Evolutionary conservation across 2,113 vertebrate genomes (phyloP), one percentile per base, ranked within the genome.

Genomic region (Siphamia tubifer): DNA sequence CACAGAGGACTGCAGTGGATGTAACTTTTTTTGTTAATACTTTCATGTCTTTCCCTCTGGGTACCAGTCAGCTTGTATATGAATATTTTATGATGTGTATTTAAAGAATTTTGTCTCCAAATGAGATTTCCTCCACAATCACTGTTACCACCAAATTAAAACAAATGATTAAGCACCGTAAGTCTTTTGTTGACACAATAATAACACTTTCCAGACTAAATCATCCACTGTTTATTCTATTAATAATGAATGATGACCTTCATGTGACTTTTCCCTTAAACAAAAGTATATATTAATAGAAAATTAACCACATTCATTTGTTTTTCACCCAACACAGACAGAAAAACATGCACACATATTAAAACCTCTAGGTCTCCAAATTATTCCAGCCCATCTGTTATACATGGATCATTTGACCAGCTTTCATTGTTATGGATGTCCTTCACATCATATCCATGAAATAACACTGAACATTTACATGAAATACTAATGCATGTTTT

Each of bases 31-130:
- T 48, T 13, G 15, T 57, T 49, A 36, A 54, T 74, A 51, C 42
- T 79, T 76, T 63, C 64, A 76, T 70, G 68, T 82, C 44, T 54
- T 10, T 17, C 42, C 75, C 80, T 64, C 35, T 16, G 72, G 80
- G 58, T 51, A 38, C 0, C 51, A 55, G 77, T 68, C 79, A 47
- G 72, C 36, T 55, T 42, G 76, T 10, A 16, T 38, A 65, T 83
- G 49, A 79, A 74, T 79, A 77, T 81, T 87, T 81, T 34, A 83
- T 62, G 21, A 19, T 34, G 65, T 81, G 65, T 74, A 81, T 81
- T 81, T 71, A 82, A 76, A 68, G 60, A 67, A 28, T 75, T 74
- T 75, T 51, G 57, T 48, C 62, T 57, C 73, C 73, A 73, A 75
- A 79, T 47, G 63, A 64, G 67, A 73, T 68, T 45, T 82, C 74